These are phyloP conservation scores for Fragum sueziense DNA, from an alignment of 2,888 invertebrate genomes.

Conservation along the genomic window DNA sequence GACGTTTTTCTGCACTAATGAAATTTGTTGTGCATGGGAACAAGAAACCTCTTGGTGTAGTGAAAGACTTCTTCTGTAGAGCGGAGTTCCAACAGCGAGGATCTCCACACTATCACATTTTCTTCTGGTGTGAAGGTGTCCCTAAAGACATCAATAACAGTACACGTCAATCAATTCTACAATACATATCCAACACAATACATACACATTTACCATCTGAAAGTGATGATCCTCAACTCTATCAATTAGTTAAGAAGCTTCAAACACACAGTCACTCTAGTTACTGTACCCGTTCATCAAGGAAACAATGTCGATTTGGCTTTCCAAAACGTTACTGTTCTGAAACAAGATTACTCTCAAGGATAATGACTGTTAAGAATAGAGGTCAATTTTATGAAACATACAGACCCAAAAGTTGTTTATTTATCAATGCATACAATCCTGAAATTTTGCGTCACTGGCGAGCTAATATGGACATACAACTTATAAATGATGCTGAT, in stretches of 20 bases:
- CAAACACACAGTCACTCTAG: slow-evolving; percentile 6
- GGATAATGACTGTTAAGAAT: not conserved
- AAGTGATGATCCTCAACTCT: not conserved
- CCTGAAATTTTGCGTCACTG: slow-evolving; percentile 36
- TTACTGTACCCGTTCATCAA: not conserved
- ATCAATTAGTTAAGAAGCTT: slow-evolving; percentile 1
- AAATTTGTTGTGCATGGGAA: slow-evolving; percentile 35
- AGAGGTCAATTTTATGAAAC: slow-evolving; percentile 43
- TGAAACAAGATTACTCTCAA: slow-evolving; percentile 3
- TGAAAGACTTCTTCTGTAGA: slow-evolving; percentile 40
- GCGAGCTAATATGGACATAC: slow-evolving; percentile 53
- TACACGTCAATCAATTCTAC: not conserved
- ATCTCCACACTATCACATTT: slow-evolving; percentile 45
- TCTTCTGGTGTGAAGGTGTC: slow-evolving; percentile 35
- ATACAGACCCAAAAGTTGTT: not conserved
- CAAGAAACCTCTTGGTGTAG: slow-evolving; percentile 29
- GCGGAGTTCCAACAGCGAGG: slow-evolving; percentile 50
- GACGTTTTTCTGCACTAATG: slow-evolving; percentile 34
- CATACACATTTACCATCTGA: not conserved
- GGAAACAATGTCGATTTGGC: slow-evolving; percentile 15
- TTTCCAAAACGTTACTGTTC: slow-evolving; percentile 25
- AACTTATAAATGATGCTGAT: slow-evolving; percentile 43
- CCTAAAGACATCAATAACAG: slow-evolving; percentile 9
- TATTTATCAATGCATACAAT: slow-evolving; percentile 40
- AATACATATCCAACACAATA: slow-evolving; percentile 31